Evolutionary conservation across 2,113 vertebrate genomes (phyloP), one percentile per base, ranked within the genome.

Genomic region (Todiramphus saurophagus): DNA sequence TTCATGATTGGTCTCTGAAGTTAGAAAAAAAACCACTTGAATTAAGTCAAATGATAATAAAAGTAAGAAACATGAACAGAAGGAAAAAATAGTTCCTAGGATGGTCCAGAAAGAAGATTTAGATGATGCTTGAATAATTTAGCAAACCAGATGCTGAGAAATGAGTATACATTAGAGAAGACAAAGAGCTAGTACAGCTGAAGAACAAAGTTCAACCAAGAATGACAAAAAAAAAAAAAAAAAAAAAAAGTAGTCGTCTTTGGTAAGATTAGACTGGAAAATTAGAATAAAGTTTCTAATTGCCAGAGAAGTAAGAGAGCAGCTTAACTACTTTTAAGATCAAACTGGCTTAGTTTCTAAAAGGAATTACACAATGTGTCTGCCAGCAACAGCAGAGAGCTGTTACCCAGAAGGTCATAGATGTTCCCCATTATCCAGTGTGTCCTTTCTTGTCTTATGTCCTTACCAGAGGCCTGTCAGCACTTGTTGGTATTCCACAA

Each of bases 81-180:
- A 46, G 7, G 16, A 10, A 31, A 44, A 79, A 72, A 88, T 1
- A 21, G 5, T 67, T 90, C 15, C 11, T 80, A 83, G 30, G 7
- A 70, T 58, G 6, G 24, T 89, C 39, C 24, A 87, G 15, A 84
- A 93, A 87, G 33, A 82, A 79, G 14, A 73, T 70, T 72, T 89
- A 68, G 30, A 62, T 68, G 73, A 68, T 0, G 21, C 27, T 91
- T 89, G 43, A 41, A 89, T 83, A 77, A 89, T 86, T 75, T 75
- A 89, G 76, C 24, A 92, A 94, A 94, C 28, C 17, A 82, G 74
- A 89, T 82, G 44, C 58, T 69, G 53, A 84, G 60, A 94, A 94
- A 92, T 0, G 2, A 87, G 27, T 41, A 72, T 41, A 53, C 30
- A 37, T 35, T 37, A 58, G 48, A 91, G 69, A 87, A 91, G 80